These are phyloP conservation scores for Drosophila ananassae DNA, from an alignment of 1,140 invertebrate genomes.

Conservation along the genomic window DNA sequence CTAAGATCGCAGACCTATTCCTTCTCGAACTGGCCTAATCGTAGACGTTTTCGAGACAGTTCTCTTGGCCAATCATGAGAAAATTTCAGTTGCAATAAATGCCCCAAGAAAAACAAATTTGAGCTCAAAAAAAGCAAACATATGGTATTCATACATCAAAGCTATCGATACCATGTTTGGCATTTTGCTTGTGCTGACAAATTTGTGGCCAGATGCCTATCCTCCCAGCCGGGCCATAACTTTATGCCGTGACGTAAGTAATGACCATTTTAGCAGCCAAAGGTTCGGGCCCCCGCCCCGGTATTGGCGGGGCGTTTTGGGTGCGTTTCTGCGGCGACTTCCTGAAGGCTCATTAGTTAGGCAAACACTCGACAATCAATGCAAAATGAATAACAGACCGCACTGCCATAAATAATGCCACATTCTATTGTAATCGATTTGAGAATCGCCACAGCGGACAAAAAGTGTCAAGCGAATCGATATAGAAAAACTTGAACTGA, in stretches of 20 bases:
- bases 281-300: conserved; percentile 21
- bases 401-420: conserved; percentile 39
- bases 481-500: conserved; percentile 49
- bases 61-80: background rate
- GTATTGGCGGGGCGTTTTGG: background rate
- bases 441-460: conserved; percentile 19
- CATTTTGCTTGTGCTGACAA: conserved; percentile 34
- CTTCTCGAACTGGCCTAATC: too few relatives aligned
- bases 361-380: conserved; percentile 27
- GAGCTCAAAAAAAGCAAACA: background rate
- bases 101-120: background rate
- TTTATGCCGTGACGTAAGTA: conserved; percentile 40
- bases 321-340: conserved; percentile 39
- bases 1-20: background rate
- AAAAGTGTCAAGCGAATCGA: conserved; percentile 41
- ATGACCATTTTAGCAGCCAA: conserved; percentile 29
- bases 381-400: conserved; percentile 8
- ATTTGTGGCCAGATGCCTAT: conserved; percentile 52
- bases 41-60: too few relatives aligned
- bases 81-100: background rate
- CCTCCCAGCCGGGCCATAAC: conserved; percentile 40
- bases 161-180: conserved; percentile 48
- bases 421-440: conserved; percentile 61
- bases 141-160: conserved; percentile 30
- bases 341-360: conserved; percentile 57